Conservation (phyloP, 2,113 vertebrate species). For the Odocoileus virginianus region DNA sequence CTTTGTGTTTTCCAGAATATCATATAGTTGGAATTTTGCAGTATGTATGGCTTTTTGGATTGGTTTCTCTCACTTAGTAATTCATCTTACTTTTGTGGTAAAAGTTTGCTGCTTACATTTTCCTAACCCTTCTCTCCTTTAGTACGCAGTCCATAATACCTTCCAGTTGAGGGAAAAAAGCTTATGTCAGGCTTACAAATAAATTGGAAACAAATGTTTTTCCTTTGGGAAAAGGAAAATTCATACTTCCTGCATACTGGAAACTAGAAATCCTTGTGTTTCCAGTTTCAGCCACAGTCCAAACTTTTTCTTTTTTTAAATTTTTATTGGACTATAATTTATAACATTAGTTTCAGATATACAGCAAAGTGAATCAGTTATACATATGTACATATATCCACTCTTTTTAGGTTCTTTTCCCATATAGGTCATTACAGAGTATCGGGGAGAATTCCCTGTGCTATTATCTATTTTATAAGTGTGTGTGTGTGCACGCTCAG, state of each 20-base stretch:
- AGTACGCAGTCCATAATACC: not conserved
- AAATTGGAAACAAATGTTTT: constrained; percentile 11
- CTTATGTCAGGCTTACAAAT: not conserved
- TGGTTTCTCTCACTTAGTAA: not conserved
- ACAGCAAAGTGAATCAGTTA: not conserved
- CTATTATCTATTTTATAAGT: not conserved
- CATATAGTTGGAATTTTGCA: not conserved
- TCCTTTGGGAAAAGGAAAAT: not conserved
- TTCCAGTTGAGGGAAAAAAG: not conserved
- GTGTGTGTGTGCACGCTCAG: not conserved
- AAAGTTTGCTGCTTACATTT: not conserved
- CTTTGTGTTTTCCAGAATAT: not conserved
- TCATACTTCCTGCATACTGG: not conserved
- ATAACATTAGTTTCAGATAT: not conserved
- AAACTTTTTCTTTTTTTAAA: not conserved
- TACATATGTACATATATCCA: not conserved
- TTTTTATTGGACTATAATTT: not conserved
- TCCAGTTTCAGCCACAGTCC: not conserved
- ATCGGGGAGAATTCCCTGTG: not conserved
- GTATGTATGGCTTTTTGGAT: not conserved
- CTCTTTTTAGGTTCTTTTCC: not conserved
- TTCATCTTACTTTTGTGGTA: not conserved
- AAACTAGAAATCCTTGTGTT: not conserved
- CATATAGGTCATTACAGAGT: not conserved
- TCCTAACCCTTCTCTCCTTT: constrained; percentile 5